Evolutionary conservation across 1,140 invertebrate species (phyloP), one percentile per base, ranked within the genome.

Genomic region (Drosophila kikkawai): DNA sequence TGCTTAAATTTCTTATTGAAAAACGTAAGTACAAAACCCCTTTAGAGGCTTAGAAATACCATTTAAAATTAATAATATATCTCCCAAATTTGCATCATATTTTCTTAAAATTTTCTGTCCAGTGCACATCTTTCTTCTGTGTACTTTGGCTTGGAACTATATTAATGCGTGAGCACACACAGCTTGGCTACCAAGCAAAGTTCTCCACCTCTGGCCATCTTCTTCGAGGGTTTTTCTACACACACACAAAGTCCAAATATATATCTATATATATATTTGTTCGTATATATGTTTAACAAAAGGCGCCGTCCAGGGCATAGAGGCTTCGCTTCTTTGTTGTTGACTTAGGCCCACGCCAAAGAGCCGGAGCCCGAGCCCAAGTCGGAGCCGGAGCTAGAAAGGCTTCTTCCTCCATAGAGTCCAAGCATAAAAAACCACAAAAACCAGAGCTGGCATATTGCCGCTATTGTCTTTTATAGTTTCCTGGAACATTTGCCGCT

Each of bases 391-490:
- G 58, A 58, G 50, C 53, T 50, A 57, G 51, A 88, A 80, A 82
- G 84, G 84, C 84, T 87, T 87, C 83, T 41, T 48, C 58, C 39
- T 56, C 71, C 59, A 56, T 67, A 45, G 42, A 66, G 58, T 79
- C 57, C 55, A 41, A 66, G 61, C 48, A 78, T 56, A 78, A 78
- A 85, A 83, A 90, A 88, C 84, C 84, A 90, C 84, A 88, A 90
- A 81, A 88, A 81, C 77, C 84, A 81, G 84, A 84, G 84, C 85
- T 90, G 84, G 80, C 84, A 90, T 90, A 90, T 88, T 90, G 84
- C 85, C 85, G 67, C 84, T 88, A 88, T 88, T 88, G 84, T 88
- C 84, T 88, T 88, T 88, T 88, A 88, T 88, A 88, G 84, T 90
- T 88, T 88, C 84, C 84, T 84, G 85, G 85, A 88, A 87, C 84